phyloP scores from a whole-genome alignment of 2,888 invertebrate genomes.

The Ectemnius cavifrons region DNA sequence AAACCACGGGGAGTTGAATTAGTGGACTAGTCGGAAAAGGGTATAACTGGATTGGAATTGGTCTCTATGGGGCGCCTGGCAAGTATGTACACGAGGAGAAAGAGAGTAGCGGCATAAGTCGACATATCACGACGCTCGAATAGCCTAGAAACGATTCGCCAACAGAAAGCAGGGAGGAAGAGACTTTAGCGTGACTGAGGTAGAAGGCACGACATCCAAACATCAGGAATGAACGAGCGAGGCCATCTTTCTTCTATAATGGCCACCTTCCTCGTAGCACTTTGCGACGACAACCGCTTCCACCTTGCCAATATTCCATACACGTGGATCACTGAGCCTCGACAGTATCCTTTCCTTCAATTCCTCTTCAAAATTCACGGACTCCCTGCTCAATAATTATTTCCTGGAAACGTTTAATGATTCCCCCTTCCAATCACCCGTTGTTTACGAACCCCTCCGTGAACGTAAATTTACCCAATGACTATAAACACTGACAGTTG shows the following conservation, averaged over 20 bases:
- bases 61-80: too few species aligned
- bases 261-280: constrained; percentile 43
- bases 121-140: constrained; percentile 9
- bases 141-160: constrained; percentile 22
- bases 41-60: too few species aligned
- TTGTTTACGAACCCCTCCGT: neutral
- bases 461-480: too few species aligned
- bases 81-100: neutral
- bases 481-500: too few species aligned
- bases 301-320: constrained; percentile 36
- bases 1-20: too few species aligned
- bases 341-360: constrained; percentile 14
- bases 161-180: constrained; percentile 13
- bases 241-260: constrained; percentile 65
- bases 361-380: constrained; percentile 23
- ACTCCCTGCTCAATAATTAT: constrained; percentile 17
- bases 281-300: constrained; percentile 14
- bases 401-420: constrained; percentile 7
- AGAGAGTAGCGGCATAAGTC: constrained; percentile 21
- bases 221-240: constrained; percentile 61
- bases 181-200: constrained; percentile 64
- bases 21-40: too few species aligned
- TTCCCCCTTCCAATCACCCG: neutral
- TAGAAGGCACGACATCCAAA: constrained; percentile 67
- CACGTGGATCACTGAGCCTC: constrained; percentile 37